These are phyloP conservation scores for Venustoraphidia nigricollis DNA, from an alignment of 2,888 invertebrate species.

Conservation along the genomic window DNA sequence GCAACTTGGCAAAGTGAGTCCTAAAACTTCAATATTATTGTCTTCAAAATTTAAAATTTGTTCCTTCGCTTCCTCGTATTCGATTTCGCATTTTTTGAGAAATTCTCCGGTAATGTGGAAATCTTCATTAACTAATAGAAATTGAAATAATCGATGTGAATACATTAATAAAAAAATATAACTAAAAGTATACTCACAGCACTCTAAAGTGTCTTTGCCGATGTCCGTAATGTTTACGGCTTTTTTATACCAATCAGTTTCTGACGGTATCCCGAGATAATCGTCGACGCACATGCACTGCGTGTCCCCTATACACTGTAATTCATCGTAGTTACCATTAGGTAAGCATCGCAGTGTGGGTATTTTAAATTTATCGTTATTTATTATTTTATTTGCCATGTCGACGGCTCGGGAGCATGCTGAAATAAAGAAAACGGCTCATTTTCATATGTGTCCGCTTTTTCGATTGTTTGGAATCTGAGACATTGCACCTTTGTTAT, in stretches of 20 bases:
- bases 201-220: slow-evolving; percentile 20
- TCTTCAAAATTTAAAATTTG: slow-evolving; percentile 20
- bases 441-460: too few species aligned
- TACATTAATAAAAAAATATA: background rate
- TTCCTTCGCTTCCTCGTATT: slow-evolving; percentile 19
- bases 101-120: slow-evolving; percentile 24
- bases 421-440: slow-evolving; percentile 17
- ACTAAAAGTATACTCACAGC: slow-evolving; percentile 22
- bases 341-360: slow-evolving; percentile 40
- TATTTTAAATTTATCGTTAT: slow-evolving; percentile 12
- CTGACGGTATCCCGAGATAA: slow-evolving; percentile 32
- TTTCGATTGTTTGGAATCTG: too few species aligned
- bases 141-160: background rate
- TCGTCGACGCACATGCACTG: slow-evolving; percentile 44
- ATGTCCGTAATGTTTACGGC: slow-evolving; percentile 21
- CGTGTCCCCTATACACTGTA: slow-evolving; percentile 43
- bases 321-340: slow-evolving; percentile 49
- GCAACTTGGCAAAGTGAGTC: slow-evolving; percentile 27
- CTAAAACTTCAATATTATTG: slow-evolving; percentile 21
- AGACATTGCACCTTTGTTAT: too few species aligned
- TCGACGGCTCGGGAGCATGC: slow-evolving; percentile 42
- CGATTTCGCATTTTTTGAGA: slow-evolving; percentile 27
- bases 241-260: slow-evolving; percentile 13
- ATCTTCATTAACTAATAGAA: slow-evolving; percentile 21
- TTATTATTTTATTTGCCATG: slow-evolving; percentile 28